Evolutionary conservation across 2,113 vertebrate species (phyloP).

Genomic region (Lasiurus borealis): DNA sequence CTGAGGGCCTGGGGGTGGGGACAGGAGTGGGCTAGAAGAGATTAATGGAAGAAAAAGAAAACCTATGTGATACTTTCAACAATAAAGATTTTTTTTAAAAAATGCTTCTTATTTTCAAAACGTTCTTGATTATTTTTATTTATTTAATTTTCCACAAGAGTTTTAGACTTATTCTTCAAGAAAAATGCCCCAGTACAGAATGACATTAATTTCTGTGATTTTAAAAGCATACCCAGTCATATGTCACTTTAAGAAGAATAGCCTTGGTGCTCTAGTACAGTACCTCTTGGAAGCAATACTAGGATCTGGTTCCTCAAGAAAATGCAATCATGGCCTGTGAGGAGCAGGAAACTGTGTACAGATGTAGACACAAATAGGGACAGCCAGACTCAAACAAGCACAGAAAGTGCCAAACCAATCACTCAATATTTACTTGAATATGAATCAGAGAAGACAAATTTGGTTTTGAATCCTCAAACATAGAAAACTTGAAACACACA

Average conservation of each 20-base stretch:
- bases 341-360: background rate
- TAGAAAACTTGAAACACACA: background rate
- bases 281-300: background rate
- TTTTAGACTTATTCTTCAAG: background rate
- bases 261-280: background rate
- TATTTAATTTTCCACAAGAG: slow-evolving; percentile 5
- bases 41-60: too few relatives aligned
- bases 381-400: background rate
- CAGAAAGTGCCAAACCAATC: background rate
- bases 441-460: background rate
- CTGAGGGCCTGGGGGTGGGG: too few relatives aligned
- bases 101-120: slow-evolving; percentile 2
- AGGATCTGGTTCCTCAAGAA: background rate
- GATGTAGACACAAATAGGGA: background rate
- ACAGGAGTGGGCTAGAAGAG: too few relatives aligned
- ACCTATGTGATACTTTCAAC: too few relatives aligned
- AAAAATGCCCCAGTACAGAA: background rate
- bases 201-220: background rate
- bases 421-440: background rate
- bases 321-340: background rate
- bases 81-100: background rate
- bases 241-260: background rate
- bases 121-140: background rate
- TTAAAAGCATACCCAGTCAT: background rate
- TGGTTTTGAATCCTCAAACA: background rate